phyloP scores from a whole-genome alignment of 1,140 invertebrate species.

The Monomorium pharaonis region DNA sequence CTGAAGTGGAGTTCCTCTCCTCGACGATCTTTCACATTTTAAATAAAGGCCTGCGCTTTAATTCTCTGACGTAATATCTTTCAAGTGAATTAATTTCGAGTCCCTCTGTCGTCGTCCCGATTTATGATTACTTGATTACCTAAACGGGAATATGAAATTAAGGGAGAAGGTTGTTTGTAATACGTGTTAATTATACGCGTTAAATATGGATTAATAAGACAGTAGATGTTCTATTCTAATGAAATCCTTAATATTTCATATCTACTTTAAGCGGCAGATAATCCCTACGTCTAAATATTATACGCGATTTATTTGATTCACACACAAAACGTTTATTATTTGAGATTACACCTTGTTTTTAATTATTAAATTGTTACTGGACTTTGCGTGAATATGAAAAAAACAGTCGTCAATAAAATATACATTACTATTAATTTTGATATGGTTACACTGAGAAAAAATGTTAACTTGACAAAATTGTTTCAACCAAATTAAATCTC shows the following conservation, averaged over 20 bases:
- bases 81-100: not conserved
- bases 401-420: too few relatives aligned
- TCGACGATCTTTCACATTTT: too few relatives aligned
- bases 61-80: not conserved
- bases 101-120: not conserved
- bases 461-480: too few relatives aligned
- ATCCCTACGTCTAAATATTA: not conserved
- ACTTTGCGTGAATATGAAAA: not conserved
- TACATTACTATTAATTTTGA: too few relatives aligned
- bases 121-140: not conserved
- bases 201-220: not conserved
- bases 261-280: not conserved
- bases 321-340: not conserved
- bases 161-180: not conserved
- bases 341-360: not conserved
- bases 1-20: too few relatives aligned
- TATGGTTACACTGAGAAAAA: too few relatives aligned
- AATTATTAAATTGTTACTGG: not conserved
- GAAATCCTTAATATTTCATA: not conserved
- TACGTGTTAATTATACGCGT: not conserved
- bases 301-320: not conserved
- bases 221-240: not conserved
- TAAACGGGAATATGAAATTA: not conserved
- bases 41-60: too few relatives aligned
- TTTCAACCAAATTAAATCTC: too few relatives aligned